Evolutionary conservation across 2,797 vertebrate species (phyloP).

Genomic region (Parauchenoglanis ngamensis): DNA sequence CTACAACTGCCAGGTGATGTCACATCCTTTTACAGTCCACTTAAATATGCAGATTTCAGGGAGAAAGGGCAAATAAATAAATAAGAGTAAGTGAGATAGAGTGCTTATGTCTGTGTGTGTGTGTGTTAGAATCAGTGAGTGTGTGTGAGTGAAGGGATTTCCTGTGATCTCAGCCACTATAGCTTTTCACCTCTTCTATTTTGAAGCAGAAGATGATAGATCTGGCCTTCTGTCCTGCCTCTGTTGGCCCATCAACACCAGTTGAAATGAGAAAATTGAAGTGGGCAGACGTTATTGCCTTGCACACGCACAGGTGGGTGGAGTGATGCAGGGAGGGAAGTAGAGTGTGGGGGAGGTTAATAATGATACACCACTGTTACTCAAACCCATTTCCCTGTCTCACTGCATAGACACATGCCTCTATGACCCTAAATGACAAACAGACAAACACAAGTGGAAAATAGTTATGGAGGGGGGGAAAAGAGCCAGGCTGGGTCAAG

Average conservation of each 20-base stretch:
- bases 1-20: slow-evolving; percentile 60
- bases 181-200: slow-evolving; percentile 72
- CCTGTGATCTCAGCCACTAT: slow-evolving; percentile 65
- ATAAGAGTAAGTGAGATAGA: slow-evolving; percentile 61
- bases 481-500: slow-evolving; percentile 44
- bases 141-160: slow-evolving; percentile 59
- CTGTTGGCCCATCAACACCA: slow-evolving; percentile 78
- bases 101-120: background rate
- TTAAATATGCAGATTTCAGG: slow-evolving; percentile 68
- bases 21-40: slow-evolving; percentile 53
- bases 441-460: slow-evolving; percentile 61
- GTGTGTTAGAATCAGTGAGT: background rate
- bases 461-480: background rate
- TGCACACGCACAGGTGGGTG: slow-evolving; percentile 65
- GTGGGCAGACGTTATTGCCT: slow-evolving; percentile 74
- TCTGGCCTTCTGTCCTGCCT: slow-evolving; percentile 77
- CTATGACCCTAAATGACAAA: slow-evolving; percentile 43
- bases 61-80: slow-evolving; percentile 73
- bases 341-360: slow-evolving; percentile 67
- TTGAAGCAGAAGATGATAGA: slow-evolving; percentile 73
- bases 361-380: slow-evolving; percentile 70
- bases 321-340: slow-evolving; percentile 36
- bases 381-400: slow-evolving; percentile 60
- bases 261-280: slow-evolving; percentile 78
- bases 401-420: slow-evolving; percentile 40